phyloP scores from a whole-genome alignment of 2,888 invertebrate genomes.

The Isotomurus palustris region DNA sequence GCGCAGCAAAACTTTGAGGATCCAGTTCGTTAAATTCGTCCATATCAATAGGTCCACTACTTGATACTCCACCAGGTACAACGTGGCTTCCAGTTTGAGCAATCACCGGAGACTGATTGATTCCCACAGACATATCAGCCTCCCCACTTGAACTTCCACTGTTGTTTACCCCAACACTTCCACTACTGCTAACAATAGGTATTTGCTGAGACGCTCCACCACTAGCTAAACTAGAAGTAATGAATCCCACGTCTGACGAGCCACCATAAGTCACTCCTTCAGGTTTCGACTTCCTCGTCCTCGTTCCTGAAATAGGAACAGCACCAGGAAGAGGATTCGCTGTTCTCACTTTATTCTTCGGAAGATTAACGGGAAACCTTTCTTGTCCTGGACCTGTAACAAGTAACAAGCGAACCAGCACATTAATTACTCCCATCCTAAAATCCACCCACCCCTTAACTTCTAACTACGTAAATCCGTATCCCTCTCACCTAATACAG shows the following conservation, averaged over 20 bases:
- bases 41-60: constrained; percentile 22
- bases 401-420: background rate
- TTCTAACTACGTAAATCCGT: background rate
- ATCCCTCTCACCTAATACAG: background rate
- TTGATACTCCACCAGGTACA: background rate
- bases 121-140: constrained; percentile 26
- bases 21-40: constrained; percentile 51
- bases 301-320: constrained; percentile 11
- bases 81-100: too few relatives aligned
- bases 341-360: constrained; percentile 36
- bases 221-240: background rate
- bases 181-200: background rate
- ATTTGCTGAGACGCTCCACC: background rate
- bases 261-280: constrained; percentile 31
- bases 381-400: constrained; percentile 13
- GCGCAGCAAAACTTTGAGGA: constrained; percentile 54
- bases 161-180: constrained; percentile 3
- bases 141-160: background rate
- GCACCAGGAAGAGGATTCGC: constrained; percentile 37
- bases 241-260: constrained; percentile 18
- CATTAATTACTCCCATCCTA: background rate
- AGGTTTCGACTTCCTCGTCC: constrained; percentile 36
- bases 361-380: constrained; percentile 35
- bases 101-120: constrained; percentile 2
- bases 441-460: background rate